Base-by-base conservation (phyloP, 2,888 invertebrate species). In the Helleia helle region DNA sequence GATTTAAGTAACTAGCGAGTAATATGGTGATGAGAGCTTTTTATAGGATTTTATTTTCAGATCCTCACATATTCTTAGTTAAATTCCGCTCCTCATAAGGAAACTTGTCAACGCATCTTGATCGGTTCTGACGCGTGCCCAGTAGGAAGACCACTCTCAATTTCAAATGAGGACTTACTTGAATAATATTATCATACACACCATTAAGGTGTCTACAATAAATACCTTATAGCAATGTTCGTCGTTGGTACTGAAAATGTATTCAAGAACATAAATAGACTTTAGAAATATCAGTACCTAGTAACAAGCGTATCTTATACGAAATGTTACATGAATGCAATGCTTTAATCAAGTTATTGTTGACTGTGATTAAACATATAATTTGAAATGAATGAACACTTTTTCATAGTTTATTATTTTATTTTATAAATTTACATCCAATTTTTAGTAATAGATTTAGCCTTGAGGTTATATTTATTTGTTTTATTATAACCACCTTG, bases 91-190 rank as follows among this genome's bases (percentile, higher is more conserved):
- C 72, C 73, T 58, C 56, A 69, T 71, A 66, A 65, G 71, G 74
- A 71, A 74, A 71, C 71, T 56, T 61, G 74, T 68, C 68, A 65
- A 64, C 58, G 60, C 57, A 48, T 55, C 55, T 53, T 50, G 55
- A 53, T 44, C 52, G 46, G 48, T 55, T 43, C 43, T 58, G 71
- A 65, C 75, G 66, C 72, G 72, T 75, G 72, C 68, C 67, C 65
- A 55, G 46, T 45, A 46, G 48, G 51, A 53, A 53, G 56, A 47
- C 64, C 50, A 60, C 17, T 18, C 34, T 38, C 36, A 48, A 39
- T 22, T 41, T 28, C 17, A 26, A 36, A 29, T 17, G 9, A 37
- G 41, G 48, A 42, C 28, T 41, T 27, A 25, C 24, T 12, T 36
- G 25, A 36, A 24, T 22, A 36, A 36, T 36, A 36, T 24, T 36